Percentiles rank a stretch among this genome's conserved stretches.
Evolutionary conservation across 2,797 vertebrate genomes (phyloP).

Genomic region (Phaenicophaeus curvirostris): DNA sequence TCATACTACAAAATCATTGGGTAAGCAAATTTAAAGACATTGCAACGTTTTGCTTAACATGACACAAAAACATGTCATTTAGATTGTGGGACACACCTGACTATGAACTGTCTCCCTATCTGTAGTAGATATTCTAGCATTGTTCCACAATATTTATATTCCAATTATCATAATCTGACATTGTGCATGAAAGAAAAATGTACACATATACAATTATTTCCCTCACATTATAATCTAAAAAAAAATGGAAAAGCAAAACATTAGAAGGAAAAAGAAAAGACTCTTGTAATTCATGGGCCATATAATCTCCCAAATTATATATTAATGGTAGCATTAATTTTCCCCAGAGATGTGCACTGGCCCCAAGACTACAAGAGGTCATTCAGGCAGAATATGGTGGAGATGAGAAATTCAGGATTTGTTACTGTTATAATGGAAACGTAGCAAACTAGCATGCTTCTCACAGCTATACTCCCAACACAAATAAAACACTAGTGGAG

Average conservation of each 20-base stretch:
- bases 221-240: background rate
- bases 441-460: background rate
- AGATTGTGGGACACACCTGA: background rate
- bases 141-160: background rate
- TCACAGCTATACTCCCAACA: conserved; percentile 17
- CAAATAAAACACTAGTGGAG: conserved; percentile 58
- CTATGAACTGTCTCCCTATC: background rate
- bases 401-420: background rate
- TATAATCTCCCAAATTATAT: background rate
- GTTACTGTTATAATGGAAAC: background rate
- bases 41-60: background rate
- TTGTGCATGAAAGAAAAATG: background rate
- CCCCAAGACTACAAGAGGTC: background rate
- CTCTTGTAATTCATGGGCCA: background rate
- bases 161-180: background rate
- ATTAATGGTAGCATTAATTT: background rate
- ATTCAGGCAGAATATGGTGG: background rate
- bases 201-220: background rate
- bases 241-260: background rate
- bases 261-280: background rate
- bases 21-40: background rate
- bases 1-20: background rate
- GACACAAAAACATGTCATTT: background rate
- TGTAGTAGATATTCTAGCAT: background rate
- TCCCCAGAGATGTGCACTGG: background rate